These are phyloP conservation scores for Percopsis transmontana DNA, from an alignment of 2,113 vertebrate genomes.

Conservation along the genomic window DNA sequence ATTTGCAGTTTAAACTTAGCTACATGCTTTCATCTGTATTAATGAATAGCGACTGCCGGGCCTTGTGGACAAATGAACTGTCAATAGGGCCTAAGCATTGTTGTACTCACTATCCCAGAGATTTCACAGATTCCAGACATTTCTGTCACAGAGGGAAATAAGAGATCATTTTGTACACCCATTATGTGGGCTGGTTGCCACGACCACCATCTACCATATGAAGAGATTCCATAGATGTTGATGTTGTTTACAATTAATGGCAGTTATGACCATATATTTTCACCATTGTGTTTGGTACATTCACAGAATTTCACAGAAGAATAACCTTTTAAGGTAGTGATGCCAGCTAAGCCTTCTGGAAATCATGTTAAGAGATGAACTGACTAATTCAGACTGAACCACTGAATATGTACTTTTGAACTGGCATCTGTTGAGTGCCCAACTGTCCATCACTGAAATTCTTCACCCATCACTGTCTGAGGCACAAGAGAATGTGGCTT, in stretches of 20 bases:
- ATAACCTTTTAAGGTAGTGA: too few relatives aligned
- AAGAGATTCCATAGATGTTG: constrained; percentile 37
- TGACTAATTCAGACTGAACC: constrained; percentile 23
- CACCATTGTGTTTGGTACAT: not conserved
- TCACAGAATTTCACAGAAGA: not conserved
- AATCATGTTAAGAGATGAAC: not conserved
- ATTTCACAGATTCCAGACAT: constrained; percentile 25
- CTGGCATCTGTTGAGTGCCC: constrained; percentile 57
- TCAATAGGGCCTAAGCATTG: constrained; percentile 26
- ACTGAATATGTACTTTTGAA: constrained; percentile 44
- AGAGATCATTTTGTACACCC: constrained; percentile 25
- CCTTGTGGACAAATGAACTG: constrained; percentile 21
- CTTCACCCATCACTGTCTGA: constrained; percentile 29
- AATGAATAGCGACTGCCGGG: constrained; percentile 14
- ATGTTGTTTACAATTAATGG: not conserved
- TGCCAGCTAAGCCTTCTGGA: too few relatives aligned
- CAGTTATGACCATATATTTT: not conserved
- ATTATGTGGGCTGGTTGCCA: constrained; percentile 35
- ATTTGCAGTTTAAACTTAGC: constrained; percentile 48
- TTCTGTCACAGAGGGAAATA: constrained; percentile 28
- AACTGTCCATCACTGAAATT: constrained; percentile 49
- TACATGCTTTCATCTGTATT: constrained; percentile 15
- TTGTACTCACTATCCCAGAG: not conserved
- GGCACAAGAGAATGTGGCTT: constrained; percentile 23
- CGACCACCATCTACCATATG: constrained; percentile 33